phyloP scores from a whole-genome alignment of 2,888 invertebrate species.

The Chloroclysta siterata region DNA sequence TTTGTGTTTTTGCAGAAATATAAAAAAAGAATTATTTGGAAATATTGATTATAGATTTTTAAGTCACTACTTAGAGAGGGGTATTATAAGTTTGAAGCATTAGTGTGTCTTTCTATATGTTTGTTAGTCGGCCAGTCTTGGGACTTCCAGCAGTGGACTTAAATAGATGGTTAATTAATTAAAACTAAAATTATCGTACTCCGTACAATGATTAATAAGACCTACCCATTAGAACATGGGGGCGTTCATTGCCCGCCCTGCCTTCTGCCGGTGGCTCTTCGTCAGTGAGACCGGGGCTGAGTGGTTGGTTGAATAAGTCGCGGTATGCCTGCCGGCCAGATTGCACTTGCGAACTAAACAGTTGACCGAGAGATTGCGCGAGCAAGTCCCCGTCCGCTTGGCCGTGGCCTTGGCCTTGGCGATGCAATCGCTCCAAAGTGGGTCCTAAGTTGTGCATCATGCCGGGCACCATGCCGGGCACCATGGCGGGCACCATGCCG shows the following conservation, averaged over 20 bases:
- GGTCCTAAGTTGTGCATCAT: background rate
- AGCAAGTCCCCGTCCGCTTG: background rate
- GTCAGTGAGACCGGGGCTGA: background rate
- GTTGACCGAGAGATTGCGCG: background rate
- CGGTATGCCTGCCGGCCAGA: background rate
- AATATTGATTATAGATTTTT: too few relatives aligned
- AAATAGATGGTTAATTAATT: background rate
- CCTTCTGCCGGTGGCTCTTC: background rate
- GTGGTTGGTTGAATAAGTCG: background rate
- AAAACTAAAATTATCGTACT: background rate
- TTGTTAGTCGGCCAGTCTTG: too few relatives aligned
- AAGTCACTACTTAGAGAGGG: too few relatives aligned
- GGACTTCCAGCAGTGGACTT: too few relatives aligned
- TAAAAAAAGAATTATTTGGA: too few relatives aligned
- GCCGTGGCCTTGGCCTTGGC: background rate
- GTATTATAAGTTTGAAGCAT: too few relatives aligned
- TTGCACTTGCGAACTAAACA: background rate
- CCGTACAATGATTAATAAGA: background rate
- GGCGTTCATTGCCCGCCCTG: slow-evolving; percentile 3
- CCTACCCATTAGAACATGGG: slow-evolving; percentile 22
- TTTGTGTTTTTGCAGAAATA: too few relatives aligned
- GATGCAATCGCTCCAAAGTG: background rate
- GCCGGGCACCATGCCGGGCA: too few relatives aligned
- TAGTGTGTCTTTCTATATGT: too few relatives aligned
- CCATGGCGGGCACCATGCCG: too few relatives aligned